A percentile compares a stretch with the other conserved stretches of the same genome.
These are phyloP conservation scores for Andrena bucephala DNA, from an alignment of 2,888 invertebrate species.

Conservation along the genomic window DNA sequence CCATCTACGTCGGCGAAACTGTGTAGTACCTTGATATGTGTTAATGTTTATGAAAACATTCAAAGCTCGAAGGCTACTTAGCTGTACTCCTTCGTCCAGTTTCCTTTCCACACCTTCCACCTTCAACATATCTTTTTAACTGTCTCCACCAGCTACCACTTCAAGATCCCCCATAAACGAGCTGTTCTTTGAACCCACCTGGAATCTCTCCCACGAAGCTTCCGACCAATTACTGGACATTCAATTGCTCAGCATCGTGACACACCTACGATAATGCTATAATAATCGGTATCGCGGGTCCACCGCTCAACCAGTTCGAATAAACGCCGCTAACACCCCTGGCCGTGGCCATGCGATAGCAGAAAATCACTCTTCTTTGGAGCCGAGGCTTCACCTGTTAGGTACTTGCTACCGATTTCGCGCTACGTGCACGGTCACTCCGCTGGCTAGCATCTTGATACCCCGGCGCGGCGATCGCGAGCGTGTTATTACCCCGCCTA, in stretches of 20 bases:
- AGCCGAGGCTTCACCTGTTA: constrained; percentile 52
- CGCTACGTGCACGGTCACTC: constrained; percentile 59
- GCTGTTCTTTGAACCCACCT: neutral
- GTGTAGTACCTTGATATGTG: too few species aligned
- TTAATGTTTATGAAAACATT: too few species aligned
- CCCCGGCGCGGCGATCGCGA: constrained; percentile 77
- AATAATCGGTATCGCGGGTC: constrained; percentile 51
- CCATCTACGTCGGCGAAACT: too few species aligned
- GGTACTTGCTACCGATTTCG: constrained; percentile 64
- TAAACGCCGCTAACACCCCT: constrained; percentile 55
- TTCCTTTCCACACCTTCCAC: neutral
- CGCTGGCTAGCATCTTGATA: constrained; percentile 70
- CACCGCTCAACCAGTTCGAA: constrained; percentile 40
- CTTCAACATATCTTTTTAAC: neutral
- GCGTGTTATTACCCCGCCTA: constrained; percentile 85
- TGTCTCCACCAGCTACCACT: neutral
- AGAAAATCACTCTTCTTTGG: constrained; percentile 48
- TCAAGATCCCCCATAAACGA: neutral
- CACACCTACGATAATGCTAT: constrained; percentile 56
- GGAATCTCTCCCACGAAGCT: constrained; percentile 42
- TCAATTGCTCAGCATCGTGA: constrained; percentile 32
- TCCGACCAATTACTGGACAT: constrained; percentile 16
- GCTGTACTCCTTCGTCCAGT: too few species aligned
- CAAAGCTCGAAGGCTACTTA: too few species aligned
- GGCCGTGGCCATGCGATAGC: constrained; percentile 14